Conservation (phyloP, 1,140 invertebrate species). For the Platyscapa corneri region DNA sequence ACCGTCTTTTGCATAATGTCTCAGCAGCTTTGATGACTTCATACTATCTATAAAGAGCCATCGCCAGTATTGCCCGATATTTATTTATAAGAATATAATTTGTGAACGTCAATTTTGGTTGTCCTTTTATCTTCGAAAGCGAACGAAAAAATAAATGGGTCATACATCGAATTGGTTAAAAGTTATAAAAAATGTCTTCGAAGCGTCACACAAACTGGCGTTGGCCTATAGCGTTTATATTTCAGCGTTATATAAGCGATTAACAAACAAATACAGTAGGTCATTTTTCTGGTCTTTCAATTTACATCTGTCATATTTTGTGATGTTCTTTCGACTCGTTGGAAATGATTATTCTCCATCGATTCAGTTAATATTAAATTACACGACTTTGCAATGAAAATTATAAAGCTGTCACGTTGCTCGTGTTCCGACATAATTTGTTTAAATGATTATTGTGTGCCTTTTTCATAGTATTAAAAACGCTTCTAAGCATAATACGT, state of each 20-base stretch:
- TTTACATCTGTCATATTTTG: slow-evolving; percentile 29
- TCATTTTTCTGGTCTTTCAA: slow-evolving; percentile 24
- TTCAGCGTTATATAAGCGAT: slow-evolving; percentile 21
- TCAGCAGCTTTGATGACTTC: slow-evolving; percentile 12
- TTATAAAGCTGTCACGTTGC: background rate
- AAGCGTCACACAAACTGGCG: slow-evolving; percentile 16
- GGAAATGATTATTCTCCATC: background rate
- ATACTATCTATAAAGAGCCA: slow-evolving; percentile 27
- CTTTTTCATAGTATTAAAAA: slow-evolving; percentile 21
- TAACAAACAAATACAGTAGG: slow-evolving; percentile 31
- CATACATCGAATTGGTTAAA: slow-evolving; percentile 5
- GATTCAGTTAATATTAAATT: background rate
- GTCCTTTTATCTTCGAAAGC: background rate
- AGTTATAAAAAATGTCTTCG: background rate
- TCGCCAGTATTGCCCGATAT: slow-evolving; percentile 6
- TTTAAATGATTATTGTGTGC: slow-evolving; percentile 29
- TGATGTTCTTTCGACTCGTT: slow-evolving; percentile 39
- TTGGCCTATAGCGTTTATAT: slow-evolving; percentile 22
- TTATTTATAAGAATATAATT: background rate
- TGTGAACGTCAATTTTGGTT: background rate
- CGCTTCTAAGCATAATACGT: no score
- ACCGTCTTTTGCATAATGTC: background rate
- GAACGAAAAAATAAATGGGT: background rate
- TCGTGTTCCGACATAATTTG: background rate
- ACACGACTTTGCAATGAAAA: background rate